phyloP scores from a whole-genome alignment of 2,113 vertebrate species.

The Takifugu flavidus region DNA sequence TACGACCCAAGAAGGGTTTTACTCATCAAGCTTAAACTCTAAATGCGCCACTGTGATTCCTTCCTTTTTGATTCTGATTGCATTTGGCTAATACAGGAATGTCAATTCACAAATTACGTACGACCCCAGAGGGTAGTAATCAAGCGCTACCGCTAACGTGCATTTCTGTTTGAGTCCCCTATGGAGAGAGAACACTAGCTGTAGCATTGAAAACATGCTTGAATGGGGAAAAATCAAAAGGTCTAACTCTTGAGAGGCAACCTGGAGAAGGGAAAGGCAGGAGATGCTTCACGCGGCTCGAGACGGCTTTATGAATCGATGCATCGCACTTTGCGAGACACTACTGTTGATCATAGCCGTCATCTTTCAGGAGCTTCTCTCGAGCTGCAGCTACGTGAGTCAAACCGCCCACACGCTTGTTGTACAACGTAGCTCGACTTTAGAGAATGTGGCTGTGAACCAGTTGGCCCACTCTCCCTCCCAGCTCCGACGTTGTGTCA shows the following conservation, averaged over 20 bases:
- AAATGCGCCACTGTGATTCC: conserved; percentile 2
- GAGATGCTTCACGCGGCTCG: conserved; percentile 21
- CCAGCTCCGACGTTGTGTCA: too few relatives aligned
- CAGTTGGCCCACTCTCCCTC: conserved; percentile 26
- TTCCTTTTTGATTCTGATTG: conserved; percentile 19
- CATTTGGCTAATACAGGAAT: conserved; percentile 15
- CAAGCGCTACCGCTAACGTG: conserved; percentile 7
- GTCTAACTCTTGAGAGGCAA: neutral
- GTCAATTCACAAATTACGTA: conserved; percentile 10
- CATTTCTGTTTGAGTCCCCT: conserved; percentile 1
- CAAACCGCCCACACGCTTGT: conserved; percentile 40
- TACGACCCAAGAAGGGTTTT: neutral
- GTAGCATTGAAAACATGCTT: neutral
- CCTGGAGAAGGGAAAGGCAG: conserved; percentile 15
- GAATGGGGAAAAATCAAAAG: conserved; percentile 3
- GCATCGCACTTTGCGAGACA: neutral
- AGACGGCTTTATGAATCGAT: conserved; percentile 28
- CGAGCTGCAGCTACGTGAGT: conserved; percentile 39
- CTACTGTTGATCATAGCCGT: conserved; percentile 8
- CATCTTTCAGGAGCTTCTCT: conserved; percentile 6
- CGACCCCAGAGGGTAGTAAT: conserved; percentile 27
- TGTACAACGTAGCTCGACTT: conserved; percentile 15
- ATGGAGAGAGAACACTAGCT: neutral
- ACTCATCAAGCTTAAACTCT: neutral
- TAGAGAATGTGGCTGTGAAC: conserved; percentile 30